Percentiles rank a stretch among this genome's conserved stretches.
These are phyloP conservation scores for Natrix natrix DNA, from an alignment of 2,797 vertebrate species.

Conservation along the genomic window DNA sequence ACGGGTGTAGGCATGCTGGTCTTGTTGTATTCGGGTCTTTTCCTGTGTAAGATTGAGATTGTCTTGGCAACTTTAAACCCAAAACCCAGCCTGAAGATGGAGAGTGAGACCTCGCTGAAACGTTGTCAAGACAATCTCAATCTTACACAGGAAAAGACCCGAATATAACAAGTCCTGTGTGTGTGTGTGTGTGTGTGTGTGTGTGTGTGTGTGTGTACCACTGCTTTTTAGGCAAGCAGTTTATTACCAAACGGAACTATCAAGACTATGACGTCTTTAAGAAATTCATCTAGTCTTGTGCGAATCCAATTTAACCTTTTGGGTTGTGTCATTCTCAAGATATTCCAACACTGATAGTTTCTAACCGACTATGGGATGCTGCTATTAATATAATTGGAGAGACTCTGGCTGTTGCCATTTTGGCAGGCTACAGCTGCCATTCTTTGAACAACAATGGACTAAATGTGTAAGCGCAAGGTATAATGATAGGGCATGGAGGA, in stretches of 20 bases:
- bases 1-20: no score
- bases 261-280: not conserved
- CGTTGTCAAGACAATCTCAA: no score
- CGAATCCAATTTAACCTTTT: not conserved
- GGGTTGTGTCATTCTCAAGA: not conserved
- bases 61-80: no score
- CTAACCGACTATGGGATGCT: not conserved
- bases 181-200: not conserved
- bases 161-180: no score
- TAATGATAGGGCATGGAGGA: not conserved
- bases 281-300: not conserved
- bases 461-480: not conserved
- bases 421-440: not conserved
- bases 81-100: no score
- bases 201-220: not conserved
- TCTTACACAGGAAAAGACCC: no score
- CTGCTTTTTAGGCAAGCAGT: constrained; percentile 10
- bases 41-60: no score
- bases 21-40: no score
- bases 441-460: not conserved
- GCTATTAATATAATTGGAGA: not conserved
- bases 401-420: not conserved
- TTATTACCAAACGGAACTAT: not conserved
- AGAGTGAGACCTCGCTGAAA: no score
- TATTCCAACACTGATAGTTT: not conserved